phyloP scores from a whole-genome alignment of 1,140 invertebrate genomes.

The Conus betulinus region DNA sequence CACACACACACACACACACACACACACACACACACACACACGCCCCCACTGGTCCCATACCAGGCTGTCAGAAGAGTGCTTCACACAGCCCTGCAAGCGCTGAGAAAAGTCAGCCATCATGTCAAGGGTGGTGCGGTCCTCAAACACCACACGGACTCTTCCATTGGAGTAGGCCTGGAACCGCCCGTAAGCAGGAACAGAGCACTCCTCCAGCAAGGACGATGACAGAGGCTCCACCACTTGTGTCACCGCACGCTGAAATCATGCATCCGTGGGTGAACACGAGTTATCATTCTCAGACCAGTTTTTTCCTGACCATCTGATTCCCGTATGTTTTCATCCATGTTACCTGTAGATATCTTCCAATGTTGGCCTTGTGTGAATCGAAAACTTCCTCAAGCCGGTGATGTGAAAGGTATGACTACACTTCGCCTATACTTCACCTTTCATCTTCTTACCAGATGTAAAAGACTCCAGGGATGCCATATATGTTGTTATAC shows the following conservation, averaged over 20 bases:
- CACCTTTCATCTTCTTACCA: background rate
- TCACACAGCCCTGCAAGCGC: constrained; percentile 47
- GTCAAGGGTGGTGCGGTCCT: constrained; percentile 61
- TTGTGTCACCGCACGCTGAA: constrained; percentile 38
- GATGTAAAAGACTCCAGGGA: no score
- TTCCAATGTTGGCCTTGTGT: no score
- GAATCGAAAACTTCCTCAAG: no score
- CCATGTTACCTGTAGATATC: no score
- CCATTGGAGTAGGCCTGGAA: constrained; percentile 65
- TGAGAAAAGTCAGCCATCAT: constrained; percentile 58
- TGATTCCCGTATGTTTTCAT: no score
- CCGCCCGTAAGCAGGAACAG: constrained; percentile 53
- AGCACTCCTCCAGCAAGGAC: constrained; percentile 57
- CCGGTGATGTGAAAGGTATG: no score
- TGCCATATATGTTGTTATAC: no score
- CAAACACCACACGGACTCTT: constrained; percentile 58
- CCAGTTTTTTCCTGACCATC: no score
- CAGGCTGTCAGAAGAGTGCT: constrained; percentile 35
- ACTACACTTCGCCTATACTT: background rate
- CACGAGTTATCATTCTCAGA: no score
- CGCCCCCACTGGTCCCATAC: background rate
- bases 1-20: background rate
- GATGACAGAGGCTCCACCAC: constrained; percentile 53
- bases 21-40: background rate
- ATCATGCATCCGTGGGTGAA: background rate